These are phyloP conservation scores for Ctenopoma multispine DNA, from an alignment of 2,797 vertebrate genomes.

Conservation along the genomic window DNA sequence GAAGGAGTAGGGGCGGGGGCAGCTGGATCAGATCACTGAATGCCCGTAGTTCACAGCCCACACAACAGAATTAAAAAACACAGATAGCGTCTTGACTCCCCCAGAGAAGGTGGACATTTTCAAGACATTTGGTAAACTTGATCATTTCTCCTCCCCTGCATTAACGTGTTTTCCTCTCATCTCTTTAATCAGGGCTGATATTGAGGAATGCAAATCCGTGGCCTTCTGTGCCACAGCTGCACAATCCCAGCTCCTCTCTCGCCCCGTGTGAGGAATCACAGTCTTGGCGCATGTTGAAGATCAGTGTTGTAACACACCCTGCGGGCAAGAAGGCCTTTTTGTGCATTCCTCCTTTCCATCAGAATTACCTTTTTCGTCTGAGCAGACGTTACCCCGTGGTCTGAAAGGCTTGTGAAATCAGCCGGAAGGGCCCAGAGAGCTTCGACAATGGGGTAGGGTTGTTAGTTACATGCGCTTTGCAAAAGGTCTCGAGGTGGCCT, in stretches of 20 bases:
- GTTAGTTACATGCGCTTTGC: conserved; percentile 78
- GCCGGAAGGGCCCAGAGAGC: conserved; percentile 73
- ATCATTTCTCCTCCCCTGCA: conserved; percentile 39
- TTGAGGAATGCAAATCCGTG: conserved; percentile 69
- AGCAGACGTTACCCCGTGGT: conserved; percentile 68
- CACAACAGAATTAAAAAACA: conserved; percentile 58
- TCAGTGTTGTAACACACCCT: conserved; percentile 76
- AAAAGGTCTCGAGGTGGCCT: conserved; percentile 76
- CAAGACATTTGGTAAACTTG: conserved; percentile 39
- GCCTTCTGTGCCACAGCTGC: conserved; percentile 64
- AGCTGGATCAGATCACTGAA: conserved; percentile 65
- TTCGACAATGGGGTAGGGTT: conserved; percentile 72
- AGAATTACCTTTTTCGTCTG: conserved; percentile 78
- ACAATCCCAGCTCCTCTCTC: conserved; percentile 53
- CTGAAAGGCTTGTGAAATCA: conserved; percentile 83
- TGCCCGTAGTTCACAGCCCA: conserved; percentile 60
- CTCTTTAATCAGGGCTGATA: conserved; percentile 65
- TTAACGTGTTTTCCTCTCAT: conserved; percentile 59
- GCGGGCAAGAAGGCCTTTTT: conserved; percentile 68
- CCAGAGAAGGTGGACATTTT: conserved; percentile 38
- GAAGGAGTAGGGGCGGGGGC: conserved; percentile 34
- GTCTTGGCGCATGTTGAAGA: conserved; percentile 79
- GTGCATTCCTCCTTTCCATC: conserved; percentile 79
- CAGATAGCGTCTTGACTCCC: conserved; percentile 45
- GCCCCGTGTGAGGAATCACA: conserved; percentile 73